Evolutionary conservation across 2,113 vertebrate species (phyloP).

Genomic region (Piaya cayana): DNA sequence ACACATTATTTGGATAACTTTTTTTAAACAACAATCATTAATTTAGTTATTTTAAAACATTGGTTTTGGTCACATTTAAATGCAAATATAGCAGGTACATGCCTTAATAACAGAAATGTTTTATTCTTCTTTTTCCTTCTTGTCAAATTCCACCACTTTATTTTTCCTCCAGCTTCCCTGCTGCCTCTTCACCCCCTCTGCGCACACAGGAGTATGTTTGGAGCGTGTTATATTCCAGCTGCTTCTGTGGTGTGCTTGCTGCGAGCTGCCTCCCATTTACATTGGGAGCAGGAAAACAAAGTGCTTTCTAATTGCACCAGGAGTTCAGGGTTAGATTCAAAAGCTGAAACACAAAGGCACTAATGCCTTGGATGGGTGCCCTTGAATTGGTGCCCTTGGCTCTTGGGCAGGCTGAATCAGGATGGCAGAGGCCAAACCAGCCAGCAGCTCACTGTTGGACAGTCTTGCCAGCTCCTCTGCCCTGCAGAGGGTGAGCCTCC

Average conservation of each 20-base stretch:
- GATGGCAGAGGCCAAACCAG: rapidly evolving
- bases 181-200: not conserved
- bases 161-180: not conserved
- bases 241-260: rapidly evolving
- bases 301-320: not conserved
- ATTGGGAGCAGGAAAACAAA: not conserved
- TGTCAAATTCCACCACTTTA: not conserved
- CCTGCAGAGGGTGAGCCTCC: not conserved
- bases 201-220: rapidly evolving
- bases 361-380: not conserved
- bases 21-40: not conserved
- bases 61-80: not conserved
- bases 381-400: not conserved
- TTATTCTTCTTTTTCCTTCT: not conserved
- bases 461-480: not conserved
- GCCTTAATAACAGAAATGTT: not conserved
- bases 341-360: not conserved
- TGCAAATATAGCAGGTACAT: not conserved
- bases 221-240: rapidly evolving
- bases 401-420: not conserved
- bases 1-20: not conserved
- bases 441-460: not conserved
- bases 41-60: not conserved
- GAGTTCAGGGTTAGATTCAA: not conserved
- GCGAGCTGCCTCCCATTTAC: not conserved